Base-by-base conservation (phyloP, 1,140 invertebrate genomes). In the Drosophila nigromelanica region DNA sequence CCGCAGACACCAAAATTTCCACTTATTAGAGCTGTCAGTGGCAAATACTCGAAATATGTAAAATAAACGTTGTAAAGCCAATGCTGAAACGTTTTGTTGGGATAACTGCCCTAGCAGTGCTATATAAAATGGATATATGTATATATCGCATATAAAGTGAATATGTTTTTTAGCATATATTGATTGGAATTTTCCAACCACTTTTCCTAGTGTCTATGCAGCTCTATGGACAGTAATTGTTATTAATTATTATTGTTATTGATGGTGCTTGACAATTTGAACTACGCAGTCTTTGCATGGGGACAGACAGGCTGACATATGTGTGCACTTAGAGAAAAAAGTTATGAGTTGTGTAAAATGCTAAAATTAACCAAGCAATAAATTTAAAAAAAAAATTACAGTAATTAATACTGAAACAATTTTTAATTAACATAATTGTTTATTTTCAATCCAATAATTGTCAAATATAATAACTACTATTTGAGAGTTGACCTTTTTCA, bases 201-300 rank as follows among this genome's bases (percentile, higher is more conserved):
- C 40, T 47, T 45, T 62, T 21, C 51, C 6, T 52, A 11, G 35
- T 18, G 12, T 15, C n/a, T 33, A 30, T 10, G 10, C 21, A 51
- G n/a, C 33, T 48, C 50, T 55, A 18, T 43, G 70, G 78, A 78
- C 71, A 73, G 82, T 87, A 86, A 86, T 87, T 86, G 82, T 87
- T 86, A 86, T 86, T 86, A 82, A 86, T 86, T 85, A 85, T 85
- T 86, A 82, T 86, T 69, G 72, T 87, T 87, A 87, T 89, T 87
- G 83, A 89, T 87, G 85, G 83, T 63, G 71, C 63, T 69, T 69
- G 70, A 85, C 81, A 76, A 76, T 68, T 73, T 76, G 77, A 61
- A 45, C 64, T 58, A 15, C 15, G 30, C 11, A 40, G 18, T 37
- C 18, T n/a, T 21, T 24, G 50, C 8, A 18, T n/a, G 21, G 52